A percentile compares a stretch with the other conserved stretches of the same genome.
Evolutionary conservation across 1,140 invertebrate species (phyloP).

Genomic region (Drosophila albomicans): DNA sequence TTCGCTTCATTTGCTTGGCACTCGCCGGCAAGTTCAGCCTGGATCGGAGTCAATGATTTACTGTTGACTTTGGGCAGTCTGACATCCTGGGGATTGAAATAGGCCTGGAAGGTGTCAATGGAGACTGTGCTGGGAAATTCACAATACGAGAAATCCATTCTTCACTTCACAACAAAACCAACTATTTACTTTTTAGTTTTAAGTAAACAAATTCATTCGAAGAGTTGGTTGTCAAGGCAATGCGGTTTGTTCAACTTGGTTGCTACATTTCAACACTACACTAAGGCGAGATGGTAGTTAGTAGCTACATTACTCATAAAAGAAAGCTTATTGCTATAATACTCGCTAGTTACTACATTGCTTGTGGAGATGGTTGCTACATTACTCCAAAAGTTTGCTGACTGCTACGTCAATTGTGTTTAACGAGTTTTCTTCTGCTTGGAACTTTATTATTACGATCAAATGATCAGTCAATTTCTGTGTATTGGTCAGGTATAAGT

Average conservation of each 20-base stretch:
- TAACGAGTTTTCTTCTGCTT: background rate
- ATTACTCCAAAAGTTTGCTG: no score
- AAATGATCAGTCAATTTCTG: no score
- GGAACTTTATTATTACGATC: background rate
- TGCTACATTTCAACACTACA: no score
- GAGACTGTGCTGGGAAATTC: slow-evolving; percentile 81
- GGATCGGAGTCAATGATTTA: slow-evolving; percentile 71
- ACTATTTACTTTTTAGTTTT: no score
- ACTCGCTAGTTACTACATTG: no score
- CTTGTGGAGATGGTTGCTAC: no score
- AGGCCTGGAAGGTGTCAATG: slow-evolving; percentile 83
- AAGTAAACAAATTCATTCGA: slow-evolving; percentile 2
- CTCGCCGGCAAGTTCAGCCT: slow-evolving; percentile 31
- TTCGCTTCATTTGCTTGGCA: slow-evolving; percentile 71
- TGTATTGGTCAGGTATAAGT: background rate
- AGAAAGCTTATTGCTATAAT: no score
- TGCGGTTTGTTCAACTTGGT: background rate
- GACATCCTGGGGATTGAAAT: slow-evolving; percentile 71
- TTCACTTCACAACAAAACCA: background rate
- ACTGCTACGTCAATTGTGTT: no score
- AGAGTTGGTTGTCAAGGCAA: background rate
- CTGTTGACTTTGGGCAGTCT: slow-evolving; percentile 69
- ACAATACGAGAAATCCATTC: slow-evolving; percentile 79
- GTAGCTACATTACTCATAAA: no score
- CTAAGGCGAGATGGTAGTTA: no score